Percentiles rank a stretch among this genome's conserved stretches.
Conservation (phyloP, 2,113 vertebrate genomes). For the Cyrtonyx montezumae region DNA sequence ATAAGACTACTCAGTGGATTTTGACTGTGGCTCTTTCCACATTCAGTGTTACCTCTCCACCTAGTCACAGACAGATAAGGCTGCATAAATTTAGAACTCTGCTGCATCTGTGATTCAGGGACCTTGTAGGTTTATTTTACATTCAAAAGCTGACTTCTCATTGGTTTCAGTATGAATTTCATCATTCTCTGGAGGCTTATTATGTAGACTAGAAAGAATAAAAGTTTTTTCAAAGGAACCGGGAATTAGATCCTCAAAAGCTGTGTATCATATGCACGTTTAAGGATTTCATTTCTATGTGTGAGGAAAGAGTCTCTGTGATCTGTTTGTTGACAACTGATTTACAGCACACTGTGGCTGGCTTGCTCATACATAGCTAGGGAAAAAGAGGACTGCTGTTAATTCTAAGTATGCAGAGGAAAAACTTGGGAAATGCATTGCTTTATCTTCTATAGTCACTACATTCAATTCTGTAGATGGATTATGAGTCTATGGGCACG, state of each 20-base stretch:
- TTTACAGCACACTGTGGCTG: not conserved
- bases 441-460: not conserved
- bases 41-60: not conserved
- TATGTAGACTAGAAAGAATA: not conserved
- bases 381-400: not conserved
- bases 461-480: not conserved
- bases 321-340: not conserved
- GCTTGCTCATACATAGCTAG: not conserved
- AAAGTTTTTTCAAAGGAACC: not conserved
- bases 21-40: not conserved
- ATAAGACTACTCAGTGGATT: not conserved
- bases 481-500: not conserved
- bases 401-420: not conserved
- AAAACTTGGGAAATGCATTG: not conserved
- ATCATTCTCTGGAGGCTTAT: not conserved
- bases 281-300: rapidly evolving
- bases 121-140: not conserved
- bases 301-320: not conserved
- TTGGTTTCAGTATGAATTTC: not conserved
- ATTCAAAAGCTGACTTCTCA: not conserved
- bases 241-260: not conserved
- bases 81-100: not conserved
- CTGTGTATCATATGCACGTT: not conserved
- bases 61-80: not conserved
- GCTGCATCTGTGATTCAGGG: not conserved